Evolutionary conservation across 2,888 invertebrate genomes (phyloP), one percentile per base, ranked within the genome.

Genomic region (Ephialtes manifestator): DNA sequence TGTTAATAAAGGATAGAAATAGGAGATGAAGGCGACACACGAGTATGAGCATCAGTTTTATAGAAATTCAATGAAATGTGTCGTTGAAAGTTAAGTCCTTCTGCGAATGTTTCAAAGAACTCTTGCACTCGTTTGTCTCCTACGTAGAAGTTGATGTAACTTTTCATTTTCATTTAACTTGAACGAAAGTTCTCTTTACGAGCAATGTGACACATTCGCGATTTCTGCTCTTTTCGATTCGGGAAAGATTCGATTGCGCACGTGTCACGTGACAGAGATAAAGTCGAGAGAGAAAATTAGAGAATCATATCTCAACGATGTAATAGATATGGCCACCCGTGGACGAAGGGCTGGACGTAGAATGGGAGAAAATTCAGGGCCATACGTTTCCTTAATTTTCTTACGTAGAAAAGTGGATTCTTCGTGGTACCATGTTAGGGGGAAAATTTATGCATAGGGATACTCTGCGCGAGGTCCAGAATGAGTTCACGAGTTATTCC

Each of bases 341-440:
- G 28, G n/a, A 28, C 31, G n/a, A 35, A 39, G 11, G 63, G 35
- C 5, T 4, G 63, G 35, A 63, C n/a, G 28, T 10, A 35, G 63
- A 63, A 63, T 35, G 8, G 63, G 18, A 1, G 39, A 18, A 35
- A 39, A 63, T 63, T 63, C 39, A 11, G 39, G 63, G 39, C 18
- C 63, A 63, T 39, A 18, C n/a, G 63, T n/a, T 39, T 39, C 31
- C 63, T 63, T 18, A 63, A 63, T 63, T 63, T 63, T 63, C 63
- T 11, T 63, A 35, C 39, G 18, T 63, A 39, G 63, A 18, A 63
- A 39, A 63, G 35, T 63, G 39, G 39, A 63, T 63, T 39, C 39
- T 8, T 35, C 63, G 63, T 15, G 3, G 35, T 15, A 4, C 1
- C 10, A 35, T n/a, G 18, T 35, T 39, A n/a, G 18, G 39, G 39